Conservation (phyloP, 2,888 invertebrate genomes). For the Meganola albula region DNA sequence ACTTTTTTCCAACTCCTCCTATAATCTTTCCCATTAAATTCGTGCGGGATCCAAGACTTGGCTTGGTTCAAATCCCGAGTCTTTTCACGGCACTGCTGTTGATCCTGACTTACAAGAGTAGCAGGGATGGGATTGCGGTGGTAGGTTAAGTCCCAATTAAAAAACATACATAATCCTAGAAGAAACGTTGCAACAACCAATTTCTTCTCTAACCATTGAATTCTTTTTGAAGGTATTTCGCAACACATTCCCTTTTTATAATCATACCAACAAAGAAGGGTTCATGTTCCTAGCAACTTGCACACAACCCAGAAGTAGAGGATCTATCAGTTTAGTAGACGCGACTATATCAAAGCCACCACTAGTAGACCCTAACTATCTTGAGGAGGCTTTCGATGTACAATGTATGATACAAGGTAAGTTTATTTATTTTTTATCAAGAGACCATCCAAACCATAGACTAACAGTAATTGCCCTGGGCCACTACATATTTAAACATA, state of each 20-base stretch:
- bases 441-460: neutral
- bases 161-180: too few species aligned
- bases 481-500: too few species aligned
- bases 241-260: conserved; percentile 81
- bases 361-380: conserved; percentile 85
- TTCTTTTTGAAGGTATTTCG: conserved; percentile 75
- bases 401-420: conserved; percentile 79
- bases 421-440: neutral
- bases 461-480: too few species aligned
- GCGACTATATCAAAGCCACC: conserved; percentile 79
- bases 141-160: too few species aligned
- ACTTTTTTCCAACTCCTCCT: too few species aligned
- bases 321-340: conserved; percentile 78
- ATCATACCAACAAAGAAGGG: conserved; percentile 80
- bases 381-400: conserved; percentile 79
- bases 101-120: too few species aligned
- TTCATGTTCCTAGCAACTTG: conserved; percentile 82
- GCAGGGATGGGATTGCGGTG: too few species aligned
- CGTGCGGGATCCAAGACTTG: too few species aligned
- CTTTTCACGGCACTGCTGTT: too few species aligned
- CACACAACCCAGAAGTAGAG: conserved; percentile 84
- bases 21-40: too few species aligned
- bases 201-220: conserved; percentile 1
- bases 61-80: too few species aligned
- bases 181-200: too few species aligned